Evolutionary conservation across 1,140 invertebrate genomes (phyloP), one percentile per base, ranked within the genome.

Genomic region (Drosophila littoralis): DNA sequence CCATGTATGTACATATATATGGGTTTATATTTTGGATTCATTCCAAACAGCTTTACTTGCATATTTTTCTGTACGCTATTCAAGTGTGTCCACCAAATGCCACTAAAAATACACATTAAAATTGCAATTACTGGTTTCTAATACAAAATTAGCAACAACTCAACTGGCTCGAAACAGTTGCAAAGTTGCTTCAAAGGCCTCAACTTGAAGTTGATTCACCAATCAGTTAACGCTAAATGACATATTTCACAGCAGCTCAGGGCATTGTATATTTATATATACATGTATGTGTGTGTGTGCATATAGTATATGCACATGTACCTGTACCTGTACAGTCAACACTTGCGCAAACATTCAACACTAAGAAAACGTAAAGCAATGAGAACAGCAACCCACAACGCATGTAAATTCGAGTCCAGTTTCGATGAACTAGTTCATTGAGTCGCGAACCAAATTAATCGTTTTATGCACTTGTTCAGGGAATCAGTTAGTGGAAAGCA

Each of bases 31-130:
- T 81, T 81, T 81, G 79, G 79, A 81, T 81, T 70, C 75, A 69
- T 82, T 81, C 79, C 79, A 81, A 81, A 50, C 52, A 40, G 48
- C 77, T 74, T 81, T 82, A 81, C 79, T 81, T 81, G 35, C 54
- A 28, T 13, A 60, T 79, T 60, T 79, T 60, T 70, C 55, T 48
- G 66, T 45, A 60, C 50, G n/a, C 7, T 33, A 32, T 35, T 35
- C 48, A 13, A 59, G 8, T 36, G 7, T 54, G 22, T 33, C 28
- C n/a, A 42, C 7, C 4, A 36, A 54, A 54, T 38, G 7, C 28
- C 3, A 15, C 52, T 40, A 38, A 15, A 55, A 55, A 36, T n/a
- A 22, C 15, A 1, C 43, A 45, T 17, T 33, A 35, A 7, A n/a
- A 32, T 10, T 43, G 12, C 22, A 58, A 32, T 45, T 45, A 33